Conservation (phyloP, 2,113 vertebrate species). For the Indicator indicator region DNA sequence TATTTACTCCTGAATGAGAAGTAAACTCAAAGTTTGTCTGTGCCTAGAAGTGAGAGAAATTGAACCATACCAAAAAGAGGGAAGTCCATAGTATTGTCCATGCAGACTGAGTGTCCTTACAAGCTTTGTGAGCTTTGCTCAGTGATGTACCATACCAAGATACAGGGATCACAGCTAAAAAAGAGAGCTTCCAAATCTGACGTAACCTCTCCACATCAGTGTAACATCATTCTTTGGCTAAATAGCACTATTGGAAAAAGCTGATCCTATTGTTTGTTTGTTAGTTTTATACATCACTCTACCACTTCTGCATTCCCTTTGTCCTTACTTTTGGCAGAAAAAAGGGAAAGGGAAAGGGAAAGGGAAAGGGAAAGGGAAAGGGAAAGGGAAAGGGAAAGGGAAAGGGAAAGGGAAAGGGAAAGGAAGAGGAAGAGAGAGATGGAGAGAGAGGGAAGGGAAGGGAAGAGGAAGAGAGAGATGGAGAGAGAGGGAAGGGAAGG, state of each 20-base stretch:
- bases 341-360: not conserved
- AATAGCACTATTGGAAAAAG: not conserved
- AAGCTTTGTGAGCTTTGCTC: not conserved
- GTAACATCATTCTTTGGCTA: not conserved
- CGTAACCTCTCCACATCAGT: not conserved
- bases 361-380: no score
- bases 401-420: no score
- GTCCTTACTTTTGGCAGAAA: not conserved
- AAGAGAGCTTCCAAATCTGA: not conserved
- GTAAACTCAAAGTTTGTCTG: not conserved
- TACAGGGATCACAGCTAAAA: not conserved
- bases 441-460: no score
- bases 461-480: no score
- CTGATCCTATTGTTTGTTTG: not conserved
- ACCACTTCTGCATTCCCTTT: not conserved
- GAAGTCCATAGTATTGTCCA: not conserved
- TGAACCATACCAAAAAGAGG: not conserved
- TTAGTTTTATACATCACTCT: not conserved
- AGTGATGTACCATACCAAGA: no score
- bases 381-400: no score
- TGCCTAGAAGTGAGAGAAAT: rapidly evolving
- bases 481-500: no score
- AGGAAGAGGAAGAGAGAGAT: no score
- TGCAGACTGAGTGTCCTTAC: not conserved
- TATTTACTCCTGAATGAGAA: not conserved